phyloP scores from a whole-genome alignment of 2,113 vertebrate species.

The Donacobius atricapilla region DNA sequence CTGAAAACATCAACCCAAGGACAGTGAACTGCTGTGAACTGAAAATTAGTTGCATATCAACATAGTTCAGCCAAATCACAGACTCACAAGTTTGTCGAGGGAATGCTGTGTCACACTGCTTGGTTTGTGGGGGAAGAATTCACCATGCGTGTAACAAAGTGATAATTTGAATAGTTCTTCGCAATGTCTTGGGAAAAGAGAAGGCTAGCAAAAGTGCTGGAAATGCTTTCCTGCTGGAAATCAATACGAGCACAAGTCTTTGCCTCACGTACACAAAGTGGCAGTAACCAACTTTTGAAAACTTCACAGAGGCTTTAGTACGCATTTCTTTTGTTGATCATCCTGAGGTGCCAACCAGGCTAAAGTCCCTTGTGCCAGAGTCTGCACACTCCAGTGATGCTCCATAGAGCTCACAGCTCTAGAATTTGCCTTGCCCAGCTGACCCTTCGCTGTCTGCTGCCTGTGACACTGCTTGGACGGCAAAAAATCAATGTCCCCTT shows the following conservation, averaged over 20 bases:
- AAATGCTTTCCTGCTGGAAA: not conserved
- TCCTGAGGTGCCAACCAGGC: not conserved
- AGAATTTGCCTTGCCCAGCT: too few relatives aligned
- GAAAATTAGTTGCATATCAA: not conserved
- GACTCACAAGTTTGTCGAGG: not conserved
- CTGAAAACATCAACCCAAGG: not conserved
- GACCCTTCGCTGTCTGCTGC: not conserved
- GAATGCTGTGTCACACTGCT: not conserved
- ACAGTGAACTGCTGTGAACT: not conserved
- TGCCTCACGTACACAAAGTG: not conserved
- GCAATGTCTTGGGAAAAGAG: not conserved
- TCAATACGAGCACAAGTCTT: not conserved
- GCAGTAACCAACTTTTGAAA: not conserved
- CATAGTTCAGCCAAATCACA: not conserved
- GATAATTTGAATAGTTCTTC: not conserved
- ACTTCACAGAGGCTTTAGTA: not conserved
- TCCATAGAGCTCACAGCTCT: not conserved
- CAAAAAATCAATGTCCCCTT: not conserved
- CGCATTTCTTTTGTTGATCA: not conserved
- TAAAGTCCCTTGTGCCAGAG: not conserved
- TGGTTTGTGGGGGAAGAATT: not conserved
- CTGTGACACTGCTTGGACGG: too few relatives aligned
- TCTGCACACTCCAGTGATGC: not conserved
- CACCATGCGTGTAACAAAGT: not conserved
- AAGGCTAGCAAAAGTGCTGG: not conserved